A percentile compares a stretch with the other conserved stretches of the same genome.
phyloP scores from a whole-genome alignment of 2,113 vertebrate species.

The Copsychus sechellarum region DNA sequence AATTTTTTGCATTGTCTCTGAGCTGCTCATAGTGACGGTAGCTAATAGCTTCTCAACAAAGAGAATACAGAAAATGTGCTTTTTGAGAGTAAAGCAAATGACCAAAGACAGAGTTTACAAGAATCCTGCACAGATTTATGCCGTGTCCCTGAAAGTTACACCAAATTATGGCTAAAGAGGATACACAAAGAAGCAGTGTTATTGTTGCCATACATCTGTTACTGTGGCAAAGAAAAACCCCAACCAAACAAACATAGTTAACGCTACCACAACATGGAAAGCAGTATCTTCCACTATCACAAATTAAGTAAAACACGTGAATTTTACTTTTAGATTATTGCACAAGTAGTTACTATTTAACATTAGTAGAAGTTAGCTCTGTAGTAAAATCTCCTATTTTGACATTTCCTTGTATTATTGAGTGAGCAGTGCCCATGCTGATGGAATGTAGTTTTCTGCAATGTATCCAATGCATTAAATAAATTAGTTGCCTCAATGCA shows the following conservation, averaged over 20 bases:
- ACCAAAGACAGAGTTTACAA: neutral
- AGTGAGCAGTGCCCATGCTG: neutral
- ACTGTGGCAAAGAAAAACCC: neutral
- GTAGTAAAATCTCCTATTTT: neutral
- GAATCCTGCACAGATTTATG: neutral
- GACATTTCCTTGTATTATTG: neutral
- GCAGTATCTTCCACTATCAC: neutral
- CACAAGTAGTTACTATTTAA: neutral
- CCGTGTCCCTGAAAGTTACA: neutral
- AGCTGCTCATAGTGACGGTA: neutral
- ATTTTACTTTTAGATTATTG: neutral
- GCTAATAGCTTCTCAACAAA: neutral
- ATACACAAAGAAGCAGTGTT: neutral
- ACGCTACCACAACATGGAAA: neutral
- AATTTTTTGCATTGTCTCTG: neutral
- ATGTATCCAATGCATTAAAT: neutral
- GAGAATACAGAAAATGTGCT: neutral
- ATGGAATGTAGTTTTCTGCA: neutral
- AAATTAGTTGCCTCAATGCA: neutral
- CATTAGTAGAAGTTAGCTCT: neutral
- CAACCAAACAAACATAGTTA: neutral
- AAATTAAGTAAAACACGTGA: neutral
- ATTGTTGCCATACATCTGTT: neutral
- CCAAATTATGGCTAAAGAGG: neutral
- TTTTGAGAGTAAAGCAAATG: neutral